Base-by-base conservation (phyloP, 1,140 invertebrate genomes). In the Drosophila neocordata region DNA sequence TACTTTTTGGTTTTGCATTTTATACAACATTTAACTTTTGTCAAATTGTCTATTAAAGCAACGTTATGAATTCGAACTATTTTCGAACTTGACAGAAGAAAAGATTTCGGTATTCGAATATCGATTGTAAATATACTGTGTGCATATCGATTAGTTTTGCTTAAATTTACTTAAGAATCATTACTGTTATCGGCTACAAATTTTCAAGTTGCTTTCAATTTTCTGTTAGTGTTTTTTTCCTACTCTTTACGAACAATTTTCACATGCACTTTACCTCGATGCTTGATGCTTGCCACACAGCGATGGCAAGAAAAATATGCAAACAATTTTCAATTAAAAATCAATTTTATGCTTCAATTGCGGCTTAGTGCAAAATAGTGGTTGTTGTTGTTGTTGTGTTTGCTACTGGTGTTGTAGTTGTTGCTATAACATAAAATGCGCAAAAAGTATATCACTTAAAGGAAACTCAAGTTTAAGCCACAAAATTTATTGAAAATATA, bases 261-360 rank as follows among this genome's bases (percentile, higher is more conserved):
- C 72, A 63, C 73, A 63, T 75, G 72, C 65, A 75, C 57, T 74
- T 56, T 57, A 20, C 56, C 57, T 61, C 63, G 72, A 34, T 73
- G 56, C 9, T 22, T 18, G 55, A 9, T 51, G 69, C 8, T 20
- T 69, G 66, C 18, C 13, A 67, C 34, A 34, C 22, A 15, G 53
- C 22, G 31, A 3, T 38, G 58, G 63, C 37, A 24, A 38, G 59
- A 75, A 76, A 87, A 87, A 87, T 87, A 83, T 88, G 83, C 79
- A 88, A 87, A 83, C 82, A 87, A 87, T 87, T 87, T 87, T 66
- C 82, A 87, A 87, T 87, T 87, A 88, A 87, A 88, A 87, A 87
- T 88, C 82, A 87, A 87, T 87, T 87, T 87, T 88, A 82, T 88
- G 82, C 82, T 88, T 87, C 82, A 82, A 88, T 79, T 87, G 83